Base-by-base conservation (phyloP, 2,888 invertebrate genomes). In the Euplagia quadripunctaria region DNA sequence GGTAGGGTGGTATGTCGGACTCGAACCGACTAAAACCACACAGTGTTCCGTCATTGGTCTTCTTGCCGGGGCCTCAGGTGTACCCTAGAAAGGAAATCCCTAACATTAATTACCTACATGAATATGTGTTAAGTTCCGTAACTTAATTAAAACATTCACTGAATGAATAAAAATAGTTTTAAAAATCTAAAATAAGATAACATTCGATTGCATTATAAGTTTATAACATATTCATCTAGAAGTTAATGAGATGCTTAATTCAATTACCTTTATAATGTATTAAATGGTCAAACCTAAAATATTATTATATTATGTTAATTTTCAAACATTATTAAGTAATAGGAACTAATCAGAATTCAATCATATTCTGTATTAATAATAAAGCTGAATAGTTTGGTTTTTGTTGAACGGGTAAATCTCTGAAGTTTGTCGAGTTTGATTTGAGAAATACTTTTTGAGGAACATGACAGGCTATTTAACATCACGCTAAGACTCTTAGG, bases 191-290 rank as follows among this genome's bases (percentile, higher is more conserved):
- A 17, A 16, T 43, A 46, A 8, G 64, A 65, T 43, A 46, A 65
- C 42, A 55, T 42, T 41, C 17, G n/a, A 42, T 68, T 20, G 42
- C 68, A 43, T 55, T 58, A n/a, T 31, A 31, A 31, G 31, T 31
- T 31, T 1, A 31, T 31, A 31, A 31, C 31, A 31, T 55, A 68
- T 58, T 58, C 20, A 17, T 68, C 20, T 58, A 2, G 20, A 20
- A 17, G 14, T 64, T 55, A 71, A 52, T 64, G 65, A 55, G 16
- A 79, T 68, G 68, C 66, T 75, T 76, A 77, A 81, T 79, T 75
- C 72, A 73, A 71, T 65, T 71, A 72, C 55, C 72, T 80, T 82
- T 70, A 71, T 70, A 51, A 52, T 61, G 67, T 64, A 71, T 76
- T 73, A 71, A 58, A 74, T 75, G 64, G 17, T 42, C 64, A 46